phyloP scores from a whole-genome alignment of 2,888 invertebrate genomes.

The Napeogenes inachia region DNA sequence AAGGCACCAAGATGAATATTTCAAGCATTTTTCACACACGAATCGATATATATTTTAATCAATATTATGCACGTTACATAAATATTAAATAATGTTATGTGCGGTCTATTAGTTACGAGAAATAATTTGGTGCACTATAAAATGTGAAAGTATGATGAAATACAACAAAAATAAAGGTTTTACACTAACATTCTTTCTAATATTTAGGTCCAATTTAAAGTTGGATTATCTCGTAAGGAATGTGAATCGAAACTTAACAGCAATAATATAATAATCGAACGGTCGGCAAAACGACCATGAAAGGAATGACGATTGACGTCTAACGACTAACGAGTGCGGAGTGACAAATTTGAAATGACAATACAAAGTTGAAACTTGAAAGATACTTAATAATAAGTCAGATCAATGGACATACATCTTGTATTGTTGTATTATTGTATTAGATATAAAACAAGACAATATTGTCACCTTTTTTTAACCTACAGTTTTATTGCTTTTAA shows the following conservation, averaged over 20 bases:
- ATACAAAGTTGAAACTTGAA: too few species aligned
- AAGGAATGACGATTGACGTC: background rate
- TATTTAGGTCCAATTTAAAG: conserved; percentile 1
- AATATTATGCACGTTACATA: background rate
- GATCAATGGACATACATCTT: too few species aligned
- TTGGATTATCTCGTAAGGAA: background rate
- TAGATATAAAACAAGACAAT: too few species aligned
- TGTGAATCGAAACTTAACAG: background rate
- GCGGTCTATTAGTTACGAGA: background rate
- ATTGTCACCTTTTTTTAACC: too few species aligned
- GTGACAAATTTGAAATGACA: too few species aligned
- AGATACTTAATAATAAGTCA: too few species aligned
- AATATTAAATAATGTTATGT: background rate
- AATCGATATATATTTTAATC: background rate
- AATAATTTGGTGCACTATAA: background rate
- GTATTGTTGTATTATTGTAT: too few species aligned
- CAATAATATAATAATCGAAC: background rate
- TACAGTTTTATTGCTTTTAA: too few species aligned
- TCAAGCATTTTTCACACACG: conserved; percentile 34
- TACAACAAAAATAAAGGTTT: conserved; percentile 3
- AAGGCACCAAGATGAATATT: conserved; percentile 48
- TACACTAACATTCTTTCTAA: conserved; percentile 18
- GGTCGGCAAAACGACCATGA: conserved; percentile 18
- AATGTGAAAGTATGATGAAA: conserved; percentile 4
- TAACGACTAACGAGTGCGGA: too few species aligned